Conservation (phyloP, 2,113 vertebrate genomes). For the Hyla sarda region DNA sequence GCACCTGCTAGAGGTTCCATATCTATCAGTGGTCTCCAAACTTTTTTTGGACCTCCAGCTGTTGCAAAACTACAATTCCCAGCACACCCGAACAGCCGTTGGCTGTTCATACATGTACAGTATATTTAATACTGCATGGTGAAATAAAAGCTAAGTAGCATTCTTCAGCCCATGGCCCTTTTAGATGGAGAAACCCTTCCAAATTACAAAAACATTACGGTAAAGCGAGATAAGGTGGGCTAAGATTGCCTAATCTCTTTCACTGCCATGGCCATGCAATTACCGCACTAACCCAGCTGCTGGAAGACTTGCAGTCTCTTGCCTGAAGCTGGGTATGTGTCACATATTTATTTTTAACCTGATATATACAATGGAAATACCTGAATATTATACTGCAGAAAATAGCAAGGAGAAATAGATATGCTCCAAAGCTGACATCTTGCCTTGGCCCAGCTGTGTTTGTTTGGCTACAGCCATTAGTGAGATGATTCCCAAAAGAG, state of each 20-base stretch:
- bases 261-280: not conserved
- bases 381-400: conserved; percentile 3
- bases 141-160: not conserved
- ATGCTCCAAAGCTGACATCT: conserved; percentile 1
- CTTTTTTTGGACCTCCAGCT: too few relatives aligned
- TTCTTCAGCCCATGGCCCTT: not conserved
- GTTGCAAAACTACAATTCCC: too few relatives aligned
- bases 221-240: not conserved
- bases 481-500: conserved; percentile 6
- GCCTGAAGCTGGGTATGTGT: conserved; percentile 2
- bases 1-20: too few relatives aligned
- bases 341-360: not conserved
- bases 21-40: too few relatives aligned
- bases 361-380: not conserved
- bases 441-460: conserved; percentile 31
- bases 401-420: not conserved
- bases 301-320: not conserved
- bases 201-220: not conserved
- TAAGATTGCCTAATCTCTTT: not conserved
- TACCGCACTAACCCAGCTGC: not conserved
- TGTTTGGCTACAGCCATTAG: conserved; percentile 1
- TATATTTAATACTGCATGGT: not conserved
- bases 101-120: too few relatives aligned
- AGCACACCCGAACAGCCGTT: too few relatives aligned
- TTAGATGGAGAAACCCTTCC: not conserved